phyloP scores from a whole-genome alignment of 2,888 invertebrate genomes.

The Steinernema carpocapsae region DNA sequence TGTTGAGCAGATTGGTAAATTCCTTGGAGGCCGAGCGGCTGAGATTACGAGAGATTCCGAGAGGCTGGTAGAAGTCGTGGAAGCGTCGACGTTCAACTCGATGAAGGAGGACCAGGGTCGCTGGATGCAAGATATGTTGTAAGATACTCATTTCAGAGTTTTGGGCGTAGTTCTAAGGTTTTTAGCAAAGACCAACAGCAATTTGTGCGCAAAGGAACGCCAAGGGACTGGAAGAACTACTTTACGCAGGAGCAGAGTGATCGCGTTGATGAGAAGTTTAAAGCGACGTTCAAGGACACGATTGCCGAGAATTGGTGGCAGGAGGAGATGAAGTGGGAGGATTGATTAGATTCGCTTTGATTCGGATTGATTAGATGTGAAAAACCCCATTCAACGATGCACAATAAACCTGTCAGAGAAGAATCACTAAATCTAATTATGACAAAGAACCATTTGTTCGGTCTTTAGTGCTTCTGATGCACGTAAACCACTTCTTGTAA shows the following conservation, averaged over 20 bases:
- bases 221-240: constrained; percentile 59
- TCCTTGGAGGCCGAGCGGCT: too few relatives aligned
- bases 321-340: not conserved
- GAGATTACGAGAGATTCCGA: constrained; percentile 48
- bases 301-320: constrained; percentile 37
- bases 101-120: constrained; percentile 59
- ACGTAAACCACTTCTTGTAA: too few relatives aligned
- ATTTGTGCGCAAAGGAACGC: constrained; percentile 59
- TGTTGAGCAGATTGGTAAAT: constrained; percentile 50
- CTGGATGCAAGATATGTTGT: constrained; percentile 50
- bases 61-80: constrained; percentile 43
- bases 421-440: too few relatives aligned
- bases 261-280: constrained; percentile 44
- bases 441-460: too few relatives aligned
- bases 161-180: not conserved
- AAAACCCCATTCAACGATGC: too few relatives aligned
- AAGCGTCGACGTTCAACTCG: constrained; percentile 50
- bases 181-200: constrained; percentile 46
- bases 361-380: too few relatives aligned
- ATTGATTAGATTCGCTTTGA: too few relatives aligned
- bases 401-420: too few relatives aligned
- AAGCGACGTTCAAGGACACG: not conserved
- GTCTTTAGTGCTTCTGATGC: too few relatives aligned
- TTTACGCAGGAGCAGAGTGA: constrained; percentile 54
- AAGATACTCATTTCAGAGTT: not conserved